Evolutionary conservation across 2,888 invertebrate genomes (phyloP), one percentile per base, ranked within the genome.

Genomic region (Troides oblongomaculatus): DNA sequence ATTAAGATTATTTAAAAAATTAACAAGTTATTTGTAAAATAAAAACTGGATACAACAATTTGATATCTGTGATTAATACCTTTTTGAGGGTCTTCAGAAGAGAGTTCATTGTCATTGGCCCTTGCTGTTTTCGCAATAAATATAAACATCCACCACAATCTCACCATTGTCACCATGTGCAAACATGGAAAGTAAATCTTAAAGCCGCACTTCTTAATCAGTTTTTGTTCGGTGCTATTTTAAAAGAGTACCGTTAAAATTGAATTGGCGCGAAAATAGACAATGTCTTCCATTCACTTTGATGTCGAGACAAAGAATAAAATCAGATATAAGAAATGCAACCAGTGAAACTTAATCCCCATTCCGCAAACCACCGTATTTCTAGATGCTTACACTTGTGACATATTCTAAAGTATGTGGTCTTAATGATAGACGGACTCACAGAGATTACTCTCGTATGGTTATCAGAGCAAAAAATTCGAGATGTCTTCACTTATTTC

Each of bases 121-220:
- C 87, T 90, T 73, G 86, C 89, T 79, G 84, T 89, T 84, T 89
- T 90, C 81, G 89, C 88, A 79, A 90, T 88, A 75, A 92, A 84
- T 79, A 92, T 82, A 79, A 90, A 90, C 89, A 92, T 86, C 92
- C 92, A 92, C 92, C 91, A 92, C 75, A 90, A 90, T 83, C 82
- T 90, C 90, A 90, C 87, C 90, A 92, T 91, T 84, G 79, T 88
- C 83, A 83, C 79, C 83, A 80, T 80, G 79, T 77, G 77, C 78
- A 83, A 79, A 86, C 91, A 92, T 88, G 80, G 80, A 86, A 87
- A 85, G 78, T 77, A 68, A 77, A 74, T 79, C 73, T 74, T 73
- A 73, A 74, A 78, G 77, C 78, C 76, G 75, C 72, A 74, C 70
- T 73, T 62, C 36, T 68, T 71, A 66, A 58, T 66, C 60, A 71